Conservation (phyloP, 2,888 invertebrate genomes). For the Ephialtes manifestator region DNA sequence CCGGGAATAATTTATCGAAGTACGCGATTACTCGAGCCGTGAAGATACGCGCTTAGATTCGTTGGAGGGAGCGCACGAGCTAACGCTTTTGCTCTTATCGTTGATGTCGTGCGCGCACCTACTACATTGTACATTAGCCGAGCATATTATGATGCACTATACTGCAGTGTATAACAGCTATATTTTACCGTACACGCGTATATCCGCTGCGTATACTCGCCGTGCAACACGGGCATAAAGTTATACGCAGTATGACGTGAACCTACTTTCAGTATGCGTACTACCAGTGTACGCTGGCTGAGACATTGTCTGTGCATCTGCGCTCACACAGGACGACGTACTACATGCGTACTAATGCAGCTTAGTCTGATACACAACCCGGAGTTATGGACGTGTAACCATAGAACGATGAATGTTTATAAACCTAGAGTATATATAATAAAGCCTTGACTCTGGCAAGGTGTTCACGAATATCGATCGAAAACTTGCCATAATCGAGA, state of each 20-base stretch:
- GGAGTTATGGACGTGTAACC: conserved; percentile 7
- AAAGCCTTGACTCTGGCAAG: conserved; percentile 5
- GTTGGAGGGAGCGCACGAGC: conserved; percentile 62
- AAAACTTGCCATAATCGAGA: background rate
- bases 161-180: conserved; percentile 11
- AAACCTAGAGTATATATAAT: conserved; percentile 9
- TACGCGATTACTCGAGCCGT: conserved; percentile 65
- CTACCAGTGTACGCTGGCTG: background rate
- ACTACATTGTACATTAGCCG: conserved; percentile 8
- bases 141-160: conserved; percentile 30
- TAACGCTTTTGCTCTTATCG: conserved; percentile 63
- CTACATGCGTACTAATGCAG: conserved; percentile 34
- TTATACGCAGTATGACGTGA: conserved; percentile 10
- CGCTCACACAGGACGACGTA: conserved; percentile 31
- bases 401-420: conserved; percentile 26
- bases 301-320: conserved; percentile 8
- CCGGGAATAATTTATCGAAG: conserved; percentile 63
- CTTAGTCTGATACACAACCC: conserved; percentile 40
- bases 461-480: conserved; percentile 13
- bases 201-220: background rate
- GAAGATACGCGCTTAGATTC: conserved; percentile 67
- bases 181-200: conserved; percentile 20
- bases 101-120: conserved; percentile 37
- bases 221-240: background rate
- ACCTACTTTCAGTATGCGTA: conserved; percentile 16